Evolutionary conservation across 2,888 invertebrate genomes (phyloP).

Genomic region (Ischnura elegans): DNA sequence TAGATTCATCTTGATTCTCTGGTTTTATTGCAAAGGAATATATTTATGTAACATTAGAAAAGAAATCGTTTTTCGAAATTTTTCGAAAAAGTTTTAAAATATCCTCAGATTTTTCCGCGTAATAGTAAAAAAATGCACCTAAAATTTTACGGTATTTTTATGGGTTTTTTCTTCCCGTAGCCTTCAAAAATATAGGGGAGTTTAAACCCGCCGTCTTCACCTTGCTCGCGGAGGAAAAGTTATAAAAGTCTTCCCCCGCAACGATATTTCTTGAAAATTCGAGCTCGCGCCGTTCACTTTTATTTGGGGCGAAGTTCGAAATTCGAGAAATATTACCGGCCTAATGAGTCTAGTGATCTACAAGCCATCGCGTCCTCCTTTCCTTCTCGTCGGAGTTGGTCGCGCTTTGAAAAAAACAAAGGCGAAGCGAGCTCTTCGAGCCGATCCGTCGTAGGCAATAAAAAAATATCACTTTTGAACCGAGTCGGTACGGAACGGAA

Average conservation of each 20-base stretch:
- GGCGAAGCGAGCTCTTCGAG: background rate
- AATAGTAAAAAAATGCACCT: too few relatives aligned
- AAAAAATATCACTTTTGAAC: background rate
- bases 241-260: background rate
- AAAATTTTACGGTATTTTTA: too few relatives aligned
- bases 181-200: too few relatives aligned
- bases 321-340: background rate
- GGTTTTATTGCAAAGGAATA: too few relatives aligned
- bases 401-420: background rate
- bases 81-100: too few relatives aligned
- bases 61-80: too few relatives aligned
- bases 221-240: background rate
- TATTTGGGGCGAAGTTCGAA: background rate
- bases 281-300: background rate
- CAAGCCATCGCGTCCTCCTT: conserved; percentile 7
- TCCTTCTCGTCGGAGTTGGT: background rate
- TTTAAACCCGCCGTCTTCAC: background rate
- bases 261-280: background rate
- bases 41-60: too few relatives aligned
- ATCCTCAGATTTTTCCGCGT: too few relatives aligned
- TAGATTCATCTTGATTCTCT: too few relatives aligned
- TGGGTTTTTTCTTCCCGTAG: too few relatives aligned
- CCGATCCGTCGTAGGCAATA: background rate
- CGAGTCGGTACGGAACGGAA: background rate
- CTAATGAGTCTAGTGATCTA: conserved; percentile 27